Evolutionary conservation across 2,797 vertebrate species (phyloP).

Genomic region (Lagocephalus sceleratus): DNA sequence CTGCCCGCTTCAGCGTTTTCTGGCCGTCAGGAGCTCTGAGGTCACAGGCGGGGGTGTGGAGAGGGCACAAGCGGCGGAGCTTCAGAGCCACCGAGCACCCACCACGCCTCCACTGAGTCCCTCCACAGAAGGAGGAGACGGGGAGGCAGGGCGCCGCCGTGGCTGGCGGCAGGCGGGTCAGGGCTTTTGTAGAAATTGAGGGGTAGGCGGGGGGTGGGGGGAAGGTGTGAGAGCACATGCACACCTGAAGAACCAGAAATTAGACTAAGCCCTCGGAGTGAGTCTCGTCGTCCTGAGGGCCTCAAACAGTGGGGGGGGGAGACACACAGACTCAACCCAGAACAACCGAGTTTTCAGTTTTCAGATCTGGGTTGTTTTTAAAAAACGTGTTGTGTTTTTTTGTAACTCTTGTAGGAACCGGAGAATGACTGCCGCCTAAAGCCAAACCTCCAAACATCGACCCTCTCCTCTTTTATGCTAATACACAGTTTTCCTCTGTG

Average conservation of each 20-base stretch:
- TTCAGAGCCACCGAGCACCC: constrained; percentile 45
- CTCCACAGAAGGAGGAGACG: constrained; percentile 4
- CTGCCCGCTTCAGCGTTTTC: constrained; percentile 74
- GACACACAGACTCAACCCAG: constrained; percentile 39
- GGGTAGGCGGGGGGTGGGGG: constrained; percentile 36
- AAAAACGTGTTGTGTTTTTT: constrained; percentile 49
- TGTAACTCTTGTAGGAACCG: constrained; percentile 26
- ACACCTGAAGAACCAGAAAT: no score
- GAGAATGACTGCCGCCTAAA: constrained; percentile 37
- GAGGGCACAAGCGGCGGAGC: constrained; percentile 59
- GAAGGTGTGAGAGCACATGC: neutral
- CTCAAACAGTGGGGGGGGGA: constrained; percentile 15
- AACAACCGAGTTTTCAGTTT: constrained; percentile 40
- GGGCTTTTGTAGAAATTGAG: constrained; percentile 42
- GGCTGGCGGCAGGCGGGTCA: constrained; percentile 64
- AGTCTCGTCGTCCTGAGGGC: no score
- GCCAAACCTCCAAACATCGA: constrained; percentile 54
- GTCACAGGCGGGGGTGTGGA: constrained; percentile 59
- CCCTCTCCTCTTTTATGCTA: constrained; percentile 50
- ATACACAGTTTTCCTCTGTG: constrained; percentile 44
- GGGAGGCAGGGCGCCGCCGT: constrained; percentile 49
- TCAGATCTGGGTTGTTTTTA: constrained; percentile 48
- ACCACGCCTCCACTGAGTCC: constrained; percentile 11
- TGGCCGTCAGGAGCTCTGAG: constrained; percentile 64
- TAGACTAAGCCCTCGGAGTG: no score